Percentiles rank a stretch among this genome's conserved stretches.
These are phyloP conservation scores for Scalopus aquaticus DNA, from an alignment of 2,113 vertebrate species.

Conservation along the genomic window DNA sequence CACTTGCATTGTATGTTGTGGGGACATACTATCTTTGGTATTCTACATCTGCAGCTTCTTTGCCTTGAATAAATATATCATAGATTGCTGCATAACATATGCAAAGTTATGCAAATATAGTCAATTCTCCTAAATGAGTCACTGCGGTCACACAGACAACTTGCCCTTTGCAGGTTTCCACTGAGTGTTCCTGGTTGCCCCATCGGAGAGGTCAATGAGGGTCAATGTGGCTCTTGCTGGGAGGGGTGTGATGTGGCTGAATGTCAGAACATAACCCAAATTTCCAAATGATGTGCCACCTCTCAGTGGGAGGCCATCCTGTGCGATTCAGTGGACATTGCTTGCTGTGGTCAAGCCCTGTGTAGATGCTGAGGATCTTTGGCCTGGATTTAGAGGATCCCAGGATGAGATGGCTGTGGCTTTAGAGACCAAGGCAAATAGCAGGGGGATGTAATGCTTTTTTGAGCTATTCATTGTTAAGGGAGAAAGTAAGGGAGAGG, in stretches of 20 bases:
- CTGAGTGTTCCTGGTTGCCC: not conserved
- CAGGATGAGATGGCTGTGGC: too few species aligned
- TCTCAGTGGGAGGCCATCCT: not conserved
- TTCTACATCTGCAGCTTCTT: not conserved
- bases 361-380: too few species aligned
- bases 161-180: conserved; percentile 29
- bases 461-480: not conserved
- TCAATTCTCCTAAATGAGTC: conserved; percentile 34
- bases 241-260: not conserved
- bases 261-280: not conserved
- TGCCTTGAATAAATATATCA: conserved; percentile 34
- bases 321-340: too few species aligned
- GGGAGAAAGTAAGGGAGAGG: not conserved
- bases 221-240: not conserved
- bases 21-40: not conserved
- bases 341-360: too few species aligned
- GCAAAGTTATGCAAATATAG: conserved; percentile 48
- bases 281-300: not conserved
- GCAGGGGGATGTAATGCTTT: too few species aligned
- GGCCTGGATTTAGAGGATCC: too few species aligned
- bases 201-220: conserved; percentile 27
- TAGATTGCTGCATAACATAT: conserved; percentile 19
- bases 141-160: not conserved
- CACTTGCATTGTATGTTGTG: not conserved
- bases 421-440: too few species aligned